Percentiles rank a stretch among this genome's conserved stretches.
Evolutionary conservation across 2,113 vertebrate species (phyloP).

Genomic region (Centropus unirufus): DNA sequence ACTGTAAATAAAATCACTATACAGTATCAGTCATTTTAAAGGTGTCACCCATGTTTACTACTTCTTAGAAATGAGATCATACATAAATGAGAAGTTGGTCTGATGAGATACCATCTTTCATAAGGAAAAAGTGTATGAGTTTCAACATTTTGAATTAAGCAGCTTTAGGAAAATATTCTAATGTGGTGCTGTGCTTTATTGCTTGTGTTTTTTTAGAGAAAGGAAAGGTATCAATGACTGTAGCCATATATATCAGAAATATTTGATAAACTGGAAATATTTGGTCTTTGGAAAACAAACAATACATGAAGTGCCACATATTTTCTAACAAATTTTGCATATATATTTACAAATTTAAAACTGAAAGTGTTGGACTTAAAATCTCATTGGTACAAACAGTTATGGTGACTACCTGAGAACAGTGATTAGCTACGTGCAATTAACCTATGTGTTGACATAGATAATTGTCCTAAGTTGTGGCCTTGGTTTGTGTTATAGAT

Average conservation of each 20-base stretch:
- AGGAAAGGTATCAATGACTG: background rate
- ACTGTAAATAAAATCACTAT: background rate
- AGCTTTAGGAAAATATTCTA: background rate
- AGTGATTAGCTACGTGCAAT: background rate
- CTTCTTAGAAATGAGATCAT: background rate
- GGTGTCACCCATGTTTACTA: background rate
- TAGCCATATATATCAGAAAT: background rate
- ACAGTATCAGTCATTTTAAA: background rate
- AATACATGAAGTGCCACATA: background rate
- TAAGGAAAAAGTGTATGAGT: background rate
- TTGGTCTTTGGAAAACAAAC: background rate
- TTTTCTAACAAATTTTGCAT: background rate
- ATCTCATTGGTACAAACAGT: background rate
- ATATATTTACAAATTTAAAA: background rate
- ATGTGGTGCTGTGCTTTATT: background rate
- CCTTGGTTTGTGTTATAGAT: background rate
- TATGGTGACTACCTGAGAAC: background rate
- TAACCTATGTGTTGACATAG: background rate
- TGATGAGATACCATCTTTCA: background rate
- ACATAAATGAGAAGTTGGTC: background rate
- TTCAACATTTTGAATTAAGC: background rate
- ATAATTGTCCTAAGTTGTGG: background rate
- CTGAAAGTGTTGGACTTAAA: background rate
- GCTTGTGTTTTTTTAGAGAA: background rate
- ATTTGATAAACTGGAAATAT: background rate